Evolutionary conservation across 1,140 invertebrate genomes (phyloP).

Genomic region (Vollenhovia emeryi): DNA sequence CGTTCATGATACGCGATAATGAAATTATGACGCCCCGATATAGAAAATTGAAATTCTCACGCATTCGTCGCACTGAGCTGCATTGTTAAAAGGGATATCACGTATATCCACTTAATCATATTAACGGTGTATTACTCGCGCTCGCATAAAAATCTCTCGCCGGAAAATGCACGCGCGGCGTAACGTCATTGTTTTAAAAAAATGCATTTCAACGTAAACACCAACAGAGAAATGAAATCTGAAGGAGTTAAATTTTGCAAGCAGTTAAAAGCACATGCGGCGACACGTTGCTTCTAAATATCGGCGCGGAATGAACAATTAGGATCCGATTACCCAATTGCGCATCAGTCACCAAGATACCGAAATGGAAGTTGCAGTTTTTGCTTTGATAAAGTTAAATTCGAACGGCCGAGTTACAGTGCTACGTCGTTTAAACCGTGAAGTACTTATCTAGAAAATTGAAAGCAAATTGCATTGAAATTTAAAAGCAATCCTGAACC

Average conservation of each 20-base stretch:
- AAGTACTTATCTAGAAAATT: constrained; percentile 70
- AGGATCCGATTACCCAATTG: neutral
- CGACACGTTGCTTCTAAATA: no score
- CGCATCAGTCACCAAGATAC: neutral
- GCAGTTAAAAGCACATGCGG: neutral
- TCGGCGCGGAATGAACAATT: neutral
- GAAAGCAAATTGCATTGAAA: constrained; percentile 73
- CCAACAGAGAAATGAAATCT: neutral
- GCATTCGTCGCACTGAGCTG: constrained; percentile 53
- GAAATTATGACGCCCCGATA: constrained; percentile 47
- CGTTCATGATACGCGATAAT: constrained; percentile 59
- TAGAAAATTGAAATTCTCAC: constrained; percentile 62
- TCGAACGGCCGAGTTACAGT: neutral
- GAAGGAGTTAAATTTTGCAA: neutral
- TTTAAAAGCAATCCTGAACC: constrained; percentile 68
- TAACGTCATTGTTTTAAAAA: neutral
- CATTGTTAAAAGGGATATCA: constrained; percentile 50
- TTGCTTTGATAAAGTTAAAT: constrained; percentile 32
- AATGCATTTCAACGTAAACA: neutral
- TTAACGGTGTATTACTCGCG: constrained; percentile 39
- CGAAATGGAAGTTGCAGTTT: constrained; percentile 23
- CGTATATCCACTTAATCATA: constrained; percentile 55
- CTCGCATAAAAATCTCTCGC: constrained; percentile 29
- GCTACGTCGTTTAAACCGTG: constrained; percentile 55
- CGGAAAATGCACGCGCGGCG: neutral